A percentile compares a stretch with the other conserved stretches of the same genome.
These are phyloP conservation scores for Chymomyza costata DNA, from an alignment of 1,140 invertebrate genomes.

Conservation along the genomic window DNA sequence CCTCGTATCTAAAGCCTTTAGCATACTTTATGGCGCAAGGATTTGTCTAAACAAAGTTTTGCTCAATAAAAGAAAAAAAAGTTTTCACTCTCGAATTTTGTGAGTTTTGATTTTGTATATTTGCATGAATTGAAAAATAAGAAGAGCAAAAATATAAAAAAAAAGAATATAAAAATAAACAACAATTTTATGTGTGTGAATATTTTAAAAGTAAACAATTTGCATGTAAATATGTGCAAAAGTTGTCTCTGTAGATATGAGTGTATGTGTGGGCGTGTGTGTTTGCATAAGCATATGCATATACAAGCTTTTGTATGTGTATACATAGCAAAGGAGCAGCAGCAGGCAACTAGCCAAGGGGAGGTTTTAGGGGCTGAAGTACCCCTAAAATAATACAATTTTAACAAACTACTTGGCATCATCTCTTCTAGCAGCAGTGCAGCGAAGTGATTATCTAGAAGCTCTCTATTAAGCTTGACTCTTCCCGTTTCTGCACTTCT, in stretches of 20 bases:
- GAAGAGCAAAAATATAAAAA: constrained; percentile 2
- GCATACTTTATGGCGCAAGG: too few relatives aligned
- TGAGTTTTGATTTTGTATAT: constrained; percentile 34
- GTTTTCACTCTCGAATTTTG: constrained; percentile 28
- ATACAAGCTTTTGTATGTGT: constrained; percentile 18
- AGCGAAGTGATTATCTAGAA: too few relatives aligned
- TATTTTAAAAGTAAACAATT: constrained; percentile 71
- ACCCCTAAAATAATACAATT: too few relatives aligned
- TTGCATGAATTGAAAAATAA: constrained; percentile 11
- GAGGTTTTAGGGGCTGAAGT: neutral
- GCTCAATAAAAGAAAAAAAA: neutral
- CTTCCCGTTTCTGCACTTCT: too few relatives aligned
- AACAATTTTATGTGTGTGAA: constrained; percentile 50
- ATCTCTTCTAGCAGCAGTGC: too few relatives aligned
- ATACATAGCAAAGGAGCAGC: neutral
- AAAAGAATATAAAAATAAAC: constrained; percentile 18
- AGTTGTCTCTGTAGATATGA: constrained; percentile 16
- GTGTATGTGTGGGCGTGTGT: constrained; percentile 10
- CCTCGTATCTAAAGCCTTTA: too few relatives aligned
- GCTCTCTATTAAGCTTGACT: too few relatives aligned
- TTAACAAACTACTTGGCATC: too few relatives aligned
- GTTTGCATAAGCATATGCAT: constrained; percentile 40
- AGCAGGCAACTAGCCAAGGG: neutral
- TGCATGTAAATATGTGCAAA: constrained; percentile 62
- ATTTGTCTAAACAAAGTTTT: too few relatives aligned